These are phyloP conservation scores for Drosophila emarginata DNA, from an alignment of 2,888 invertebrate genomes.

Conservation along the genomic window DNA sequence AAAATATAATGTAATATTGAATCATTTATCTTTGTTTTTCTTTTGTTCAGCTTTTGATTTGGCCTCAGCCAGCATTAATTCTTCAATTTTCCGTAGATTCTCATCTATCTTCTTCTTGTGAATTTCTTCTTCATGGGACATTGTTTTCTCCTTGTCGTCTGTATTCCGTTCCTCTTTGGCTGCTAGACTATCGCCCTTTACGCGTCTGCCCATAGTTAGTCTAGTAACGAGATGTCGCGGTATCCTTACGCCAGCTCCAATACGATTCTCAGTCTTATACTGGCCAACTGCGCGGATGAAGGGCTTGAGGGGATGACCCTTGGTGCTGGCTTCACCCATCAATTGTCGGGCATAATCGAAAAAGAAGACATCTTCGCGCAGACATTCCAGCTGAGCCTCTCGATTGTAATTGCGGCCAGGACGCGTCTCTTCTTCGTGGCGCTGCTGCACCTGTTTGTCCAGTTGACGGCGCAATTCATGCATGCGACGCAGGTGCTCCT, in stretches of 20 bases:
- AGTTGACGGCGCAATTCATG: slow-evolving; percentile 49
- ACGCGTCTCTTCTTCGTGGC: slow-evolving; percentile 58
- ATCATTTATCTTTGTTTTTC: neutral
- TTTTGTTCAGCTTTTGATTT: slow-evolving; percentile 6
- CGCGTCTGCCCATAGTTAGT: slow-evolving; percentile 71
- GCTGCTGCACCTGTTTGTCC: slow-evolving; percentile 65
- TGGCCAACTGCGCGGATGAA: slow-evolving; percentile 67
- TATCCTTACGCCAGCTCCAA: slow-evolving; percentile 67
- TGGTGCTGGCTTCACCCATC: slow-evolving; percentile 58
- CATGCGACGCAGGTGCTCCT: slow-evolving; percentile 49
- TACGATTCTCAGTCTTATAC: slow-evolving; percentile 72
- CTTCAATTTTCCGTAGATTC: slow-evolving; percentile 56
- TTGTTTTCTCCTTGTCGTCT: slow-evolving; percentile 19
- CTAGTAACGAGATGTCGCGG: slow-evolving; percentile 75
- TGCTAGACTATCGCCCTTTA: slow-evolving; percentile 58
- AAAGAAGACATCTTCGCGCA: slow-evolving; percentile 66
- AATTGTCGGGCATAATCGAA: slow-evolving; percentile 62
- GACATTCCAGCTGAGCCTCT: slow-evolving; percentile 57
- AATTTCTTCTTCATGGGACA: slow-evolving; percentile 35
- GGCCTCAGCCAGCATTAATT: slow-evolving; percentile 37
- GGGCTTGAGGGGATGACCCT: slow-evolving; percentile 70
- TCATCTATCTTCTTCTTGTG: slow-evolving; percentile 38
- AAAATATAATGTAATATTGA: neutral
- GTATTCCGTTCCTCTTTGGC: slow-evolving; percentile 35
- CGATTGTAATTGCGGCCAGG: slow-evolving; percentile 63